Base-by-base conservation (phyloP, 2,888 invertebrate species). In the Calameuta filiformis region DNA sequence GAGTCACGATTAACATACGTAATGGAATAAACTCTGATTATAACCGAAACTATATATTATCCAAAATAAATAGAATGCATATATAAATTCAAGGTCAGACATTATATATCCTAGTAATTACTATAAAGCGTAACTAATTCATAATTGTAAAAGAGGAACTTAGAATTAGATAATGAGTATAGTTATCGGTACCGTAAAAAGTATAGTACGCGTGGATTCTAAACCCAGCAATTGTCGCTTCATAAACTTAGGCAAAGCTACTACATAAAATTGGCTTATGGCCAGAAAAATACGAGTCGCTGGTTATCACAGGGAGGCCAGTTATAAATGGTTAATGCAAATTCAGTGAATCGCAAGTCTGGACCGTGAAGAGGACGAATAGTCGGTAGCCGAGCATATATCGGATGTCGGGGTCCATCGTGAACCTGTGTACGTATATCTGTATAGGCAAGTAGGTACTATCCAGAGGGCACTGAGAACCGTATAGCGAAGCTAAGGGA, bases 151-250 rank as follows among this genome's bases (percentile, higher is more conserved):
- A 15, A 23, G 9, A 56, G 23, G 1, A 23, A 23, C 6, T 9
- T 56, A 1, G 40, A 9, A 56, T 56, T 23, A 56, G 23, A 23
- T 56, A 56, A 23, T 9, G 23, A 23, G 40, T 6, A 56, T 56
- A 6, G 23, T 23, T 56, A 6, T 23, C 1, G 23, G 23, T 56
- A 56, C 23, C 9, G 23, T 56, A 23, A 56, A 56, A 9, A 56
- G 40, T 56, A 9, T 15, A 56, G 40, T 56, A 56, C 15, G 23
- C 40, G 23, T 23, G 23, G 40, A 56, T 9, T 6, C 40, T 56
- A 15, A 56, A 77, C 68, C 69, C 68, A 73, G 76, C 71, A 78
- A 82, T 83, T 77, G 80, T 82, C 76, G 80, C 77, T 79, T 83
- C 80, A 74, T 83, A 79, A 83, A 83, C 77, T 69, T 40, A 31